These are phyloP conservation scores for Drosophila ambigua DNA, from an alignment of 1,140 invertebrate genomes.

Conservation along the genomic window DNA sequence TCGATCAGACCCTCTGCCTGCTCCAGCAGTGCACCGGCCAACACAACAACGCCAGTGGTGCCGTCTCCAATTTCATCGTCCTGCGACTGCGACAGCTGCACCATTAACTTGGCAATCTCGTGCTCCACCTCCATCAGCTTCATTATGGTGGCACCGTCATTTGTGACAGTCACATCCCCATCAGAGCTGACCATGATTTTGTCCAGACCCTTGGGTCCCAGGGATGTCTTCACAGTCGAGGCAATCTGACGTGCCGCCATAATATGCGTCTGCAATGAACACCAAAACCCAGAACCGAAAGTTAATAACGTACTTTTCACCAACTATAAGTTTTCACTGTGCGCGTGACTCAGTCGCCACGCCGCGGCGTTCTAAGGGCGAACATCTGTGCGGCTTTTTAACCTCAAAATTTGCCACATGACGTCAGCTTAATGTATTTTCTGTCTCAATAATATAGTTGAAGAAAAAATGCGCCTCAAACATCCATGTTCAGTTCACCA, in stretches of 20 bases:
- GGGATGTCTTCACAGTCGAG: conserved; percentile 94
- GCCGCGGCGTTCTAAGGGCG: conserved; percentile 2
- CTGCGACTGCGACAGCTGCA: conserved; percentile 98
- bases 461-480: background rate
- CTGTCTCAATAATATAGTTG: background rate
- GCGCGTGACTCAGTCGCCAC: conserved; percentile 72
- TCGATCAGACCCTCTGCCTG: conserved; percentile 97
- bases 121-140: conserved; percentile 99
- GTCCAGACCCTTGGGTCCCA: conserved; percentile 98
- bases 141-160: conserved; percentile 99
- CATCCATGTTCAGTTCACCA: background rate
- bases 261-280: conserved; percentile 95
- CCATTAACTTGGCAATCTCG: conserved; percentile 99
- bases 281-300: too few relatives aligned
- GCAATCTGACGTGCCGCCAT: conserved; percentile 96
- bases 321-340: background rate
- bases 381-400: conserved; percentile 73
- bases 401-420: conserved; percentile 61
- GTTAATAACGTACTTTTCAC: too few relatives aligned
- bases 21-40: conserved; percentile 95
- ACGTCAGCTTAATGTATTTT: conserved; percentile 27
- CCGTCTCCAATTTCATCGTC: conserved; percentile 99
- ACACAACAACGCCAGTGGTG: conserved; percentile 98
- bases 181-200: conserved; percentile 99
- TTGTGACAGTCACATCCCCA: conserved; percentile 99